Percentiles rank a stretch among this genome's conserved stretches.
Evolutionary conservation across 2,888 invertebrate species (phyloP).

Genomic region (Caradrina clavipalpis): DNA sequence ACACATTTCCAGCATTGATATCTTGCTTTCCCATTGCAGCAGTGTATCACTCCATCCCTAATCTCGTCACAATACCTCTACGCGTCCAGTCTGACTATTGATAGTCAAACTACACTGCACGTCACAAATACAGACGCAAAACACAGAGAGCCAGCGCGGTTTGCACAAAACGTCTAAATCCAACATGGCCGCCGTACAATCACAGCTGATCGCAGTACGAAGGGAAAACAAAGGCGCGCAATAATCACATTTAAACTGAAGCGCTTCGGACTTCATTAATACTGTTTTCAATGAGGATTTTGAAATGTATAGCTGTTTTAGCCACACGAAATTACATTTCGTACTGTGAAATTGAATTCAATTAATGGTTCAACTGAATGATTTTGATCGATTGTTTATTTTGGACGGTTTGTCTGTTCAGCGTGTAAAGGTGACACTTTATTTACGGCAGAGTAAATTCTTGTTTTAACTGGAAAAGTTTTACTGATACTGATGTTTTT

Average conservation of each 20-base stretch:
- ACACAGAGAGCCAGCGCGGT: conserved; percentile 8
- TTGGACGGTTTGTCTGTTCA: background rate
- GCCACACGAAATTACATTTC: conserved; percentile 1
- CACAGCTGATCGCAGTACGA: conserved; percentile 52
- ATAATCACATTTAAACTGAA: conserved; percentile 59
- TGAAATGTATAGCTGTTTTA: conserved; percentile 30
- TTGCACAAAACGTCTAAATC: conserved; percentile 42
- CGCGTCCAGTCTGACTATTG: conserved; percentile 7
- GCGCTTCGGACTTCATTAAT: conserved; percentile 50
- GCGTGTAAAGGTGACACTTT: background rate
- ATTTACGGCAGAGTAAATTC: background rate
- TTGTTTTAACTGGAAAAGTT: background rate
- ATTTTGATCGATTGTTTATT: background rate
- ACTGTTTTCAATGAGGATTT: conserved; percentile 38
- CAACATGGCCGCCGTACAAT: conserved; percentile 51
- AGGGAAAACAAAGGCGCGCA: conserved; percentile 46
- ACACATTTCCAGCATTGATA: background rate
- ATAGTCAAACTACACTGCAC: conserved; percentile 9
- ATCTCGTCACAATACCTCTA: conserved; percentile 14
- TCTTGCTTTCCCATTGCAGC: background rate
- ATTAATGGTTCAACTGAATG: background rate
- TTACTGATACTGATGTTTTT: too few relatives aligned
- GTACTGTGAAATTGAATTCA: conserved; percentile 12
- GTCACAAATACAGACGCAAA: conserved; percentile 20
- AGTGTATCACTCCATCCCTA: background rate